Evolutionary conservation across 1,140 invertebrate species (phyloP).

Genomic region (Bombus pascuorum): DNA sequence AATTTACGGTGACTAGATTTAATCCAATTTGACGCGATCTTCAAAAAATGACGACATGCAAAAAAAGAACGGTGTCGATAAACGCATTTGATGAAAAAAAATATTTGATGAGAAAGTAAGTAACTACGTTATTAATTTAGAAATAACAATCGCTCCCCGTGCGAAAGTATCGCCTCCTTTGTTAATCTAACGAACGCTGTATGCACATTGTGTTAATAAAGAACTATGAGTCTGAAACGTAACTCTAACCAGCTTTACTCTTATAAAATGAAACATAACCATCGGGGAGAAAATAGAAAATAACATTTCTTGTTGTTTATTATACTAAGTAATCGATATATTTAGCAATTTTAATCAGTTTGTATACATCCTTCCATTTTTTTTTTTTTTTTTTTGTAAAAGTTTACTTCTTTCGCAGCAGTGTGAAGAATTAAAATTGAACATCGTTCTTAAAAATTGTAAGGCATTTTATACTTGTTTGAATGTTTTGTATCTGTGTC

Average conservation of each 20-base stretch:
- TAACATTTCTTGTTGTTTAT: too few relatives aligned
- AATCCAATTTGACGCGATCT: constrained; percentile 60
- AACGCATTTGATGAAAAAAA: constrained; percentile 22
- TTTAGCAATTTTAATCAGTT: constrained; percentile 11
- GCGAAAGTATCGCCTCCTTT: constrained; percentile 61
- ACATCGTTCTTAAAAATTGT: not conserved
- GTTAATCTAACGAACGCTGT: constrained; percentile 64
- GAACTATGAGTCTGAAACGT: constrained; percentile 62
- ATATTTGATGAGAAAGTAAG: constrained; percentile 57
- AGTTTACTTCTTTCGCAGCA: not conserved
- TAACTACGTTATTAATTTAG: constrained; percentile 51
- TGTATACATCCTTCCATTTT: not conserved
- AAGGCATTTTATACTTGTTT: not conserved
- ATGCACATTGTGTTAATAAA: constrained; percentile 68
- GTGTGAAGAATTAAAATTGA: not conserved
- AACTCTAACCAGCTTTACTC: not conserved
- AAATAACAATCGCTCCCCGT: constrained; percentile 47
- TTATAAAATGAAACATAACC: not conserved
- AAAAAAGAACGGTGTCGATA: constrained; percentile 5
- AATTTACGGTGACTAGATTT: constrained; percentile 13
- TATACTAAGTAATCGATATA: not conserved
- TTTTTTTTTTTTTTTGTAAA: not conserved
- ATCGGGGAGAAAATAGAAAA: not conserved
- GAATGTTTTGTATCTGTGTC: not conserved
- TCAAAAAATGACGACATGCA: not conserved